Base-by-base conservation (phyloP, 2,797 vertebrate genomes). In the Meda fulgida region DNA sequence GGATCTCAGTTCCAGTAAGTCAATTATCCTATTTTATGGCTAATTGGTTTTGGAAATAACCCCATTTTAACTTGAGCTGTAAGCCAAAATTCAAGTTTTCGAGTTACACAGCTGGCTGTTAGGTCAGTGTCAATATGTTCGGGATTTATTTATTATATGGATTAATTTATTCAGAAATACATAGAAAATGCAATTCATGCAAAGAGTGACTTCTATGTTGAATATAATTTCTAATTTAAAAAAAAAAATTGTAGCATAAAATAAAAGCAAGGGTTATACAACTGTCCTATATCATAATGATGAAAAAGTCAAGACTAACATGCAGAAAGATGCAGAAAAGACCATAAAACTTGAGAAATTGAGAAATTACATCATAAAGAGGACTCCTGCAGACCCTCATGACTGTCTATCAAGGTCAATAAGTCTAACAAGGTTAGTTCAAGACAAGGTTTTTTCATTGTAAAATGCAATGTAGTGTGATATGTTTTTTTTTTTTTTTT, bases 41-140 rank as follows among this genome's bases (percentile, higher is more conserved):
- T 83, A 66, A 53, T 29, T 82, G 53, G 23, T 43, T 71, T 58
- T 3, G 10, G 48, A 81, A 71, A 79, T 65, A 31, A 66, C 40
- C 58, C 18, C 18, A 43, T 23, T 78, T 78, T 55, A 76, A 76
- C 73, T 55, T 75, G 46, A 75, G 31, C 48, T 55, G 36, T 18
- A 58, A 51, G 73, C 40, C 8, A 31, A 16, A 14, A 48, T 70
- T 70, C 10, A 38, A n/a, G 5, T 66, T 38, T 83, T 65, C 7
- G 14, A 23, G 8, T 63, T 31, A 58, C 26, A 48, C 55, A 34
- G 26, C 36, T 72, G 36, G 18, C 48, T 72, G 18, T 10, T 81
- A 4, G 19, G 26, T 63, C 16, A 38, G 34, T 38, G 31, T n/a
- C 10, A 53, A 23, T 75, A 1, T 21, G 18, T 29, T 53, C 1